Evolutionary conservation across 2,113 vertebrate species (phyloP).

Genomic region (Pavo muticus): DNA sequence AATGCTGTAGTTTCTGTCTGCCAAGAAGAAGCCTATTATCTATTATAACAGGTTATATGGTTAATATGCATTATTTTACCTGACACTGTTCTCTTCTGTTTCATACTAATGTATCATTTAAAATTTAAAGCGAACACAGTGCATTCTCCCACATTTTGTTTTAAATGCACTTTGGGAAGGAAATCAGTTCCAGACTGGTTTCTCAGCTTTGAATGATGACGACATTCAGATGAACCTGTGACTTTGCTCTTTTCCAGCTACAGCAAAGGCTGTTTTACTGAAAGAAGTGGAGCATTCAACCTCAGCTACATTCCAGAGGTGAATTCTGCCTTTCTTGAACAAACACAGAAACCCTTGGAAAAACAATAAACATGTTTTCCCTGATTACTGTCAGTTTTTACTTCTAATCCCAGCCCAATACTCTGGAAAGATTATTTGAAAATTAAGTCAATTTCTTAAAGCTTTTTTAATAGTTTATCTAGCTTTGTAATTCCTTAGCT

Average conservation of each 20-base stretch:
- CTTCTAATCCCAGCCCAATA: not conserved
- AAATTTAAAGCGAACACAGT: not conserved
- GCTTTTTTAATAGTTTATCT: not conserved
- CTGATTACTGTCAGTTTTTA: not conserved
- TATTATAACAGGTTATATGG: not conserved
- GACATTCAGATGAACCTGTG: not conserved
- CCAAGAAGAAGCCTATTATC: not conserved
- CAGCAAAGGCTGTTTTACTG: not conserved
- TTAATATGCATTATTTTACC: not conserved
- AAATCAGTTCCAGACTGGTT: not conserved
- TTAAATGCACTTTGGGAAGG: not conserved
- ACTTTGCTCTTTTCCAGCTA: not conserved
- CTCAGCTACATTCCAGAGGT: not conserved
- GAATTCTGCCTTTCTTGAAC: not conserved
- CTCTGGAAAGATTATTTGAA: not conserved
- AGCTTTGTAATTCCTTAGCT: not conserved
- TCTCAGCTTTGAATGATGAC: not conserved
- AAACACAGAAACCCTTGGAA: not conserved
- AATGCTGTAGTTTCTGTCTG: slow-evolving; percentile 22
- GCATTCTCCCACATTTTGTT: not conserved
- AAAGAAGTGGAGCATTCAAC: not conserved
- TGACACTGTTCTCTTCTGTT: not conserved
- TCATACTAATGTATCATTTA: not conserved
- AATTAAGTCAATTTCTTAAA: slow-evolving; percentile 4
- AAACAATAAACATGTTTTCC: not conserved